phyloP scores from a whole-genome alignment of 2,113 vertebrate species.

The Procavia capensis region DNA sequence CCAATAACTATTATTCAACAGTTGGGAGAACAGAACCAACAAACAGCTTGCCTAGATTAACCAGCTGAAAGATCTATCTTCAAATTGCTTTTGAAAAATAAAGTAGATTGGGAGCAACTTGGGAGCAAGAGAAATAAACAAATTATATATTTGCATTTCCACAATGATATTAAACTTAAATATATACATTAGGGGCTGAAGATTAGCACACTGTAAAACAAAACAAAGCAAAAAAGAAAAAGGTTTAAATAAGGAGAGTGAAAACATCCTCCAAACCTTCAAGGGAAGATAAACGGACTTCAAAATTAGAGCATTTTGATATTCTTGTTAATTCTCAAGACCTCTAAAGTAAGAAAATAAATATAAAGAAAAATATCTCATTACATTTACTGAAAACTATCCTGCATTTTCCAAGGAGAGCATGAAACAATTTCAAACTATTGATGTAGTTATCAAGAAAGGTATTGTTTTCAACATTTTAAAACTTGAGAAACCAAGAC shows the following conservation, averaged over 20 bases:
- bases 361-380: constrained; percentile 39
- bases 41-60: constrained; percentile 60
- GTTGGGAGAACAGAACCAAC: constrained; percentile 41
- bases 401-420: constrained; percentile 19
- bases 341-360: background rate
- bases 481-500: background rate
- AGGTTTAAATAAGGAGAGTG: background rate
- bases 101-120: constrained; percentile 34
- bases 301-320: background rate
- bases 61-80: constrained; percentile 40
- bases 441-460: constrained; percentile 22
- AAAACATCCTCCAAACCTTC: background rate
- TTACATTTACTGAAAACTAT: background rate
- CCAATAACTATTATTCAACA: constrained; percentile 58
- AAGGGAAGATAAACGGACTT: constrained; percentile 15
- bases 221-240: background rate
- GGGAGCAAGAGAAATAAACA: constrained; percentile 58
- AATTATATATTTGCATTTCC: constrained; percentile 24
- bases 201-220: background rate
- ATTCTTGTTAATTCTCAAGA: background rate
- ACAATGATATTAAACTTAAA: constrained; percentile 35
- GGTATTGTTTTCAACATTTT: background rate
- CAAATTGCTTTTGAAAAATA: constrained; percentile 66
- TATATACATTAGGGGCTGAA: background rate
- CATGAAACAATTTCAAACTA: constrained; percentile 9